Conservation (phyloP, 2,113 vertebrate species). For the Cebus imitator region DNA sequence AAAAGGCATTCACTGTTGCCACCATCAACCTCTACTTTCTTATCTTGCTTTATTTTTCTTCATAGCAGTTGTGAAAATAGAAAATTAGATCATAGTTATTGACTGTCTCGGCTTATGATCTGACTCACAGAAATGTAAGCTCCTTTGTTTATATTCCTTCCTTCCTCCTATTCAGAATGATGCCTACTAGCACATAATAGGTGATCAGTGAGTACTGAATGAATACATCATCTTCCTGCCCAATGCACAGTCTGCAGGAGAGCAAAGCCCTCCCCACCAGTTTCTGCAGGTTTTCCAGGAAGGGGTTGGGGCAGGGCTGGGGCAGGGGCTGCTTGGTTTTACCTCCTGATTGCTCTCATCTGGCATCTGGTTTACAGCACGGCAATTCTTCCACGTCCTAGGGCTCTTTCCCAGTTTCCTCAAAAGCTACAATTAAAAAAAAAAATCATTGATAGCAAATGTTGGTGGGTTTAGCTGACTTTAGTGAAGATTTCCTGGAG, state of each 20-base stretch:
- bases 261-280: background rate
- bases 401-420: background rate
- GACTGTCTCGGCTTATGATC: background rate
- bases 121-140: background rate
- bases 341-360: accelerated
- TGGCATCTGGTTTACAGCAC: background rate
- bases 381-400: background rate
- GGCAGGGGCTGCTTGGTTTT: background rate
- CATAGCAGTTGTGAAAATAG: background rate
- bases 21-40: background rate
- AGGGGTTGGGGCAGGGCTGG: too few relatives aligned
- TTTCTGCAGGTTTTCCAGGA: background rate
- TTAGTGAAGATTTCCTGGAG: background rate
- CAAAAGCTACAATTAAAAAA: background rate
- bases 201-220: background rate
- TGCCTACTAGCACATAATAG: background rate
- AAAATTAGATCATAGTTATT: background rate
- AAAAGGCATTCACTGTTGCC: background rate
- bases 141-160: background rate
- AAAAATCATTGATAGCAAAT: background rate
- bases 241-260: background rate
- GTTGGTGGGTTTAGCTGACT: background rate
- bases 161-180: background rate
- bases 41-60: background rate
- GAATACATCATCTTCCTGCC: background rate